Conservation (phyloP, 2,113 vertebrate species). For the Sorex araneus region DNA sequence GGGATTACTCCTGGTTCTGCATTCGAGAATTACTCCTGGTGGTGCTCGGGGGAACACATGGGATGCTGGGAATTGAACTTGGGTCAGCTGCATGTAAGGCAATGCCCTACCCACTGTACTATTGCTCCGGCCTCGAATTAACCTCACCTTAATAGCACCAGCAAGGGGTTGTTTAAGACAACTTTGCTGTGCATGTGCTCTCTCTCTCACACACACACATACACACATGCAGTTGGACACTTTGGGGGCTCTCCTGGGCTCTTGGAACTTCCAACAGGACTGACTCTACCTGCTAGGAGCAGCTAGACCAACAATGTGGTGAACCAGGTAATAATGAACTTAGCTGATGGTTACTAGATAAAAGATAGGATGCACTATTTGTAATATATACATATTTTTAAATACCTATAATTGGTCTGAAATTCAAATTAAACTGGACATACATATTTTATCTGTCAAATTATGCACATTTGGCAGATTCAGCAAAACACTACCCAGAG, state of each 20-base stretch:
- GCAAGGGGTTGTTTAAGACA: conserved; percentile 49
- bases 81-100: no score
- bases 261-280: conserved; percentile 11
- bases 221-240: not conserved
- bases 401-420: conserved; percentile 12
- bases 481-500: conserved; percentile 20
- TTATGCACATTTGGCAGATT: conserved; percentile 43
- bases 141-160: conserved; percentile 41
- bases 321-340: conserved; percentile 28
- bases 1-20: no score
- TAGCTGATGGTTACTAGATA: conserved; percentile 5
- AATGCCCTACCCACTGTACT: no score
- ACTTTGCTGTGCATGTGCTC: no score
- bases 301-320: conserved; percentile 4
- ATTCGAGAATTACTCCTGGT: no score
- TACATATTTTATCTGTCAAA: conserved; percentile 45
- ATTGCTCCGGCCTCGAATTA: no score
- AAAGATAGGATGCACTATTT: conserved; percentile 48
- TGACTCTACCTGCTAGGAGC: not conserved
- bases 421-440: conserved; percentile 58
- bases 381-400: conserved; percentile 33
- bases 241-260: conserved; percentile 32
- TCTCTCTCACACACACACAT: not conserved
- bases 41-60: no score
- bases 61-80: no score